Evolutionary conservation across 2,888 invertebrate species (phyloP).

Genomic region (Gnatocerus cornutus): DNA sequence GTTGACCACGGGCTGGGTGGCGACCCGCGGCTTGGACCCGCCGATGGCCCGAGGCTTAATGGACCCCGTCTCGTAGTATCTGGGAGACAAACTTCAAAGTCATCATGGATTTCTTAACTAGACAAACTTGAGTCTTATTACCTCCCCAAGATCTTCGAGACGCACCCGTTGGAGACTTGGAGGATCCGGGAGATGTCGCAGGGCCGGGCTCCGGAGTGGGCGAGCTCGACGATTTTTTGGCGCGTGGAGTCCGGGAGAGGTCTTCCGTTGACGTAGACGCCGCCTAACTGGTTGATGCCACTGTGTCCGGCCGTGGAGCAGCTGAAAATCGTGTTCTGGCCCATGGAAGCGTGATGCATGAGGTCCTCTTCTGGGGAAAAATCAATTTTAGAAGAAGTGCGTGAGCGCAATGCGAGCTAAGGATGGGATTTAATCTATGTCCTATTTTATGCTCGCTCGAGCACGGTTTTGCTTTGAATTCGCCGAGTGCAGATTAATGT

Average conservation of each 20-base stretch:
- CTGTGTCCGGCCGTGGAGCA: constrained; percentile 93
- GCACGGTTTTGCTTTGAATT: constrained; percentile 72
- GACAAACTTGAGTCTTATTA: constrained; percentile 66
- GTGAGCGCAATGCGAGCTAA: constrained; percentile 58
- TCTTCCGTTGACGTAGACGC: constrained; percentile 97
- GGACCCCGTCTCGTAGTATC: constrained; percentile 98
- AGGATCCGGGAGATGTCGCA: constrained; percentile 98
- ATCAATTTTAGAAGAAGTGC: constrained; percentile 51
- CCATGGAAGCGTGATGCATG: constrained; percentile 77
- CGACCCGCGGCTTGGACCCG: constrained; percentile 96
- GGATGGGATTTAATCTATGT: constrained; percentile 75
- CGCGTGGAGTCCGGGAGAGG: constrained; percentile 96
- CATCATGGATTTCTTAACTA: no score
- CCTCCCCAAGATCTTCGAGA: constrained; percentile 98
- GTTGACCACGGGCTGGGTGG: constrained; percentile 93
- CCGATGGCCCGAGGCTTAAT: constrained; percentile 98
- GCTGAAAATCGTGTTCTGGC: constrained; percentile 85
- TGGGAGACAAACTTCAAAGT: constrained; percentile 70
- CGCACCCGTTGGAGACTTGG: constrained; percentile 98
- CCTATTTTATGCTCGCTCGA: constrained; percentile 74
- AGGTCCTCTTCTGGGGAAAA: constrained; percentile 83
- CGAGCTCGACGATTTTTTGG: constrained; percentile 94
- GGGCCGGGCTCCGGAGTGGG: constrained; percentile 94
- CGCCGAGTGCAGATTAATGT: constrained; percentile 72
- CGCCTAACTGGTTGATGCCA: constrained; percentile 98